These are phyloP conservation scores for Biston stratarius DNA, from an alignment of 2,888 invertebrate species.

Conservation along the genomic window DNA sequence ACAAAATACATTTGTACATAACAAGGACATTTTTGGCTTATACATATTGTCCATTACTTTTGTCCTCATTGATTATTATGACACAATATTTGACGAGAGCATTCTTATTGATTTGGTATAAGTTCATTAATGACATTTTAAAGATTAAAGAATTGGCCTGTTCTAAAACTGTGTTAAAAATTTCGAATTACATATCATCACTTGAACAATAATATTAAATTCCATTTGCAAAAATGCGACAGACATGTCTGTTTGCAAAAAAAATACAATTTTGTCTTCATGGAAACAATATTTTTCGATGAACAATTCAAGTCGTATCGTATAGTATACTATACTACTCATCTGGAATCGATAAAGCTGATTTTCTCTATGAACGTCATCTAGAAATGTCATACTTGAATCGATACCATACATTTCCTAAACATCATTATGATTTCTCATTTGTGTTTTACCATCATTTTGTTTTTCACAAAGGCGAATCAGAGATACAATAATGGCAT, in stretches of 20 bases:
- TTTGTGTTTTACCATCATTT: constrained; percentile 30
- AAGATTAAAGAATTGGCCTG: no score
- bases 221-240: neutral
- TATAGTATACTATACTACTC: no score
- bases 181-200: neutral
- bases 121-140: neutral
- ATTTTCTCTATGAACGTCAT: no score
- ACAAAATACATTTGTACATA: neutral
- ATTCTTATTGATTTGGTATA: neutral
- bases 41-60: constrained; percentile 3
- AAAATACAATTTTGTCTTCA: no score
- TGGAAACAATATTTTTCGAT: no score
- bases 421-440: constrained; percentile 9
- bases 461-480: constrained; percentile 70
- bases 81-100: neutral
- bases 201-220: no score
- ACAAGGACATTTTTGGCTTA: neutral
- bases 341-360: no score
- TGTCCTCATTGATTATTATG: neutral
- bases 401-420: neutral
- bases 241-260: no score
- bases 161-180: no score
- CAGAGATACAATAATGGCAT: constrained; percentile 76
- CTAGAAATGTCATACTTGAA: neutral
- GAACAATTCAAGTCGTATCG: no score